Evolutionary conservation across 2,113 vertebrate species (phyloP).

Genomic region (Cinclus cinclus): DNA sequence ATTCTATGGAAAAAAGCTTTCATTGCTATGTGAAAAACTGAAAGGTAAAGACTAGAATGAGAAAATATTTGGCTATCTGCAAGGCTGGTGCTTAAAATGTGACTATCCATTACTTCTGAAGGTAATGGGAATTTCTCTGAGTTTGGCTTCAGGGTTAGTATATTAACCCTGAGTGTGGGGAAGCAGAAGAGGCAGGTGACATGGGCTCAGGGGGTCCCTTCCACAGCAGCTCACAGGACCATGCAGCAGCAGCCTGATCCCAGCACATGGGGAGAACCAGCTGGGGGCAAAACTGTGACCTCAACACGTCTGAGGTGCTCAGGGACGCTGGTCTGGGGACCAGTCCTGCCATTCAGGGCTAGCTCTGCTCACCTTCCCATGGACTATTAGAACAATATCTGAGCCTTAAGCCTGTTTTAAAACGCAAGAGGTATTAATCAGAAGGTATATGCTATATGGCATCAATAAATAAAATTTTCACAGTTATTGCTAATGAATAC

Average conservation of each 20-base stretch:
- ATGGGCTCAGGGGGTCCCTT: background rate
- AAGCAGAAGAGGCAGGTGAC: background rate
- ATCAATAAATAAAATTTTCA: background rate
- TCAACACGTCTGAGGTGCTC: background rate
- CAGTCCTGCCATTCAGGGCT: background rate
- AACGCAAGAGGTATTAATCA: background rate
- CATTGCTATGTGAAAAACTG: background rate
- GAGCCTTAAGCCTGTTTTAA: background rate
- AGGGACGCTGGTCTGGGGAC: rapidly evolving
- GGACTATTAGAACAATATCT: background rate
- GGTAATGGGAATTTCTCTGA: background rate
- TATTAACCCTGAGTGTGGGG: background rate
- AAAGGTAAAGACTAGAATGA: background rate
- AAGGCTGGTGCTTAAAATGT: background rate
- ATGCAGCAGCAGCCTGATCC: rapidly evolving
- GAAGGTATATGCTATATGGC: background rate
- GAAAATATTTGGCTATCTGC: slow-evolving; percentile 3
- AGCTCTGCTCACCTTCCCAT: background rate
- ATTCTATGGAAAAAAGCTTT: slow-evolving; percentile 33
- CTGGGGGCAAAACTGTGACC: background rate
- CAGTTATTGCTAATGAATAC: background rate
- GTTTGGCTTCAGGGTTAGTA: background rate
- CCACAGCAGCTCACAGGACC: rapidly evolving
- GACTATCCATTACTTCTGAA: background rate
- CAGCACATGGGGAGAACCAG: rapidly evolving